Percentiles rank a stretch among this genome's conserved stretches.
These are phyloP conservation scores for Brachystomella parvula DNA, from an alignment of 1,140 invertebrate species.

Conservation along the genomic window DNA sequence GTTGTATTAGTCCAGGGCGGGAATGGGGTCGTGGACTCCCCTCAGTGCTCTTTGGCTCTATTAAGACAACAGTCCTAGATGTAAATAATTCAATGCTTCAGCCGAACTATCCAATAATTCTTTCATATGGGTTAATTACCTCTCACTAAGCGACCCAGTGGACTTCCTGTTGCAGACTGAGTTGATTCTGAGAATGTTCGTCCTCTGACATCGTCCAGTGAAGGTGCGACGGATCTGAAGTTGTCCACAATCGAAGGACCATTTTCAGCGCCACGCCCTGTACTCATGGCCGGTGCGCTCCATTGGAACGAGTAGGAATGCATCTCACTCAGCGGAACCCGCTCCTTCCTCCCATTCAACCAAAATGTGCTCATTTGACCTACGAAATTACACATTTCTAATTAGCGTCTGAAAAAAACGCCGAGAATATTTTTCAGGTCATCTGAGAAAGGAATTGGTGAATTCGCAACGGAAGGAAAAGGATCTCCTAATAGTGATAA, in stretches of 20 bases:
- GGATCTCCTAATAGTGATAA: no score
- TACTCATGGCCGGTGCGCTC: slow-evolving; percentile 7
- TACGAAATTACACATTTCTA: slow-evolving; percentile 45
- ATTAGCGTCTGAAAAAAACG: no score
- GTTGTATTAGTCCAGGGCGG: neutral
- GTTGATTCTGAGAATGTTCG: slow-evolving; percentile 1
- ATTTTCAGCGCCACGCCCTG: neutral
- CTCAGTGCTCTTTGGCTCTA: slow-evolving; percentile 12
- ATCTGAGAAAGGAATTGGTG: no score
- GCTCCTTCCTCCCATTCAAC: slow-evolving; percentile 60
- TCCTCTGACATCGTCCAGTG: neutral
- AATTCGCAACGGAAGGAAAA: no score
- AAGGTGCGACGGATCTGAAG: neutral
- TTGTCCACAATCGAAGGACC: neutral
- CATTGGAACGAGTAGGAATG: slow-evolving; percentile 23
- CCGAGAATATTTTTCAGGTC: slow-evolving; percentile 14
- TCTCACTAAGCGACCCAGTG: neutral
- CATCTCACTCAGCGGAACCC: slow-evolving; percentile 46
- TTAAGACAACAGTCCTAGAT: slow-evolving; percentile 17
- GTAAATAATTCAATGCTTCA: slow-evolving; percentile 5
- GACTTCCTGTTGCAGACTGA: neutral
- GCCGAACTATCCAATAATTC: neutral
- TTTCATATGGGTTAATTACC: neutral
- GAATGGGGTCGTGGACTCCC: neutral
- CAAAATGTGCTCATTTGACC: slow-evolving; percentile 90